These are phyloP conservation scores for Stegophylla sp. DNA, from an alignment of 2,888 invertebrate genomes.

Conservation along the genomic window DNA sequence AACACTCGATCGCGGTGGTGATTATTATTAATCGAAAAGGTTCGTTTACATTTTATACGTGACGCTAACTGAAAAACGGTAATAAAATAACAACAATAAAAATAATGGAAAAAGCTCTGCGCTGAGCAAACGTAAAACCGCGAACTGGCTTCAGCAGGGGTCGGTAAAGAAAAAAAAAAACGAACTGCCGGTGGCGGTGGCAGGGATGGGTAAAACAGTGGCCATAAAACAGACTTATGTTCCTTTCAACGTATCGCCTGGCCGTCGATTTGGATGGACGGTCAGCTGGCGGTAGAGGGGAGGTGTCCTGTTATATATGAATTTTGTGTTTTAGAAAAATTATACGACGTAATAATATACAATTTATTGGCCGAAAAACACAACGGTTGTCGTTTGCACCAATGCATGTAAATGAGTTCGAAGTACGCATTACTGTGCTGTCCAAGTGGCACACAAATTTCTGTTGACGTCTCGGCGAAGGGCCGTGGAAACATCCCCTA, in stretches of 20 bases:
- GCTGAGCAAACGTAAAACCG: not conserved
- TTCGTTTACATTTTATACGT: conserved; percentile 40
- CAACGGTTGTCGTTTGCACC: conserved; percentile 35
- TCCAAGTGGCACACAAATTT: conserved; percentile 15
- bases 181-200: conserved; percentile 56
- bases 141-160: conserved; percentile 13
- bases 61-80: conserved; percentile 43
- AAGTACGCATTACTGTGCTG: conserved; percentile 14
- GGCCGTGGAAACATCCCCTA: no score
- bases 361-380: conserved; percentile 54
- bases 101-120: conserved; percentile 60
- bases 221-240: conserved; percentile 52
- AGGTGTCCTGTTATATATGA: no score
- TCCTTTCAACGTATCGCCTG: conserved; percentile 10
- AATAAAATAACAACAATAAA: conserved; percentile 58
- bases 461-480: not conserved
- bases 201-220: conserved; percentile 60
- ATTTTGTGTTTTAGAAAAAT: conserved; percentile 56
- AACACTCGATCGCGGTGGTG: conserved; percentile 25
- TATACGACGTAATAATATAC: conserved; percentile 54
- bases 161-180: conserved; percentile 57
- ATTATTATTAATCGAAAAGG: conserved; percentile 49
- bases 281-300: conserved; percentile 7
- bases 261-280: not conserved
- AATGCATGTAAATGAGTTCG: not conserved